phyloP scores from a whole-genome alignment of 2,113 vertebrate genomes.

The Mus pahari region DNA sequence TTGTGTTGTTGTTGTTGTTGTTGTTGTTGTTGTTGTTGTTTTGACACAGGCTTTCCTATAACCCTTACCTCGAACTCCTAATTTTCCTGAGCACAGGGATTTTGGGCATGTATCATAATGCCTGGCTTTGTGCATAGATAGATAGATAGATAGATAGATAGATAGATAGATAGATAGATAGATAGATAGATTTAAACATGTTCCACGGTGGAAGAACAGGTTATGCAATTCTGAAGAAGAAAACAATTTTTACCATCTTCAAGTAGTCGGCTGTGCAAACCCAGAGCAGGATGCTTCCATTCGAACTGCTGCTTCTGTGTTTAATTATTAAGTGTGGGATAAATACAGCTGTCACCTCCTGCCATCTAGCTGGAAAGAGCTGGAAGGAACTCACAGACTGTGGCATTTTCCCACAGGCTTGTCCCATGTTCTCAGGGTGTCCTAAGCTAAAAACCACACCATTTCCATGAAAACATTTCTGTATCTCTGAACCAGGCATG shows the following conservation, averaged over 20 bases:
- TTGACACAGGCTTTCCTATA: not conserved
- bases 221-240: not conserved
- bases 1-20: not conserved
- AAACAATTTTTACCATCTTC: slow-evolving; percentile 7
- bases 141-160: too few relatives aligned
- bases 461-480: not conserved
- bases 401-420: not conserved
- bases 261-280: not conserved
- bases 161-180: too few relatives aligned
- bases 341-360: not conserved
- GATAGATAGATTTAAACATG: not conserved
- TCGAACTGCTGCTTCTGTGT: not conserved
- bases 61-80: not conserved
- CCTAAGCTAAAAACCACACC: not conserved
- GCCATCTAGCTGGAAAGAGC: slow-evolving; percentile 23
- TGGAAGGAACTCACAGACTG: not conserved
- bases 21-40: not conserved
- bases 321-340: slow-evolving; percentile 27
- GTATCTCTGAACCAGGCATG: not conserved
- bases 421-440: not conserved
- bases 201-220: not conserved
- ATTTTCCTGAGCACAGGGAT: not conserved
- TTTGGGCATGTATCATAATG: not conserved
- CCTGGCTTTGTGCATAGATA: not conserved
- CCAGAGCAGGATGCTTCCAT: not conserved